Percentiles rank a stretch among this genome's conserved stretches.
Conservation (phyloP, 2,113 vertebrate species). For the Laticauda colubrina region DNA sequence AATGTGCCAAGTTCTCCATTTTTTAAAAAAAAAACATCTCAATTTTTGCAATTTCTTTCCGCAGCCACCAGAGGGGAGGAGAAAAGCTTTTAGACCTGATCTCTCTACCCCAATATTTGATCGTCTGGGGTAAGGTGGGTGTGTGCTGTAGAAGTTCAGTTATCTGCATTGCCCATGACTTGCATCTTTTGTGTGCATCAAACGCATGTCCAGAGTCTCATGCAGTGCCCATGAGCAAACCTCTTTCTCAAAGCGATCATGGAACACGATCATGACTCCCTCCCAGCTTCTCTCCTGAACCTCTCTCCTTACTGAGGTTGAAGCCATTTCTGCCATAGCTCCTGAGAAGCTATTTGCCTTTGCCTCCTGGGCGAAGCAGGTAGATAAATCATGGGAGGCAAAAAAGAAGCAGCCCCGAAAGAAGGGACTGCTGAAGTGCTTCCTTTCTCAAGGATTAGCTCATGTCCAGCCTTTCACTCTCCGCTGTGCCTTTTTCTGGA, state of each 20-base stretch:
- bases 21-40: not conserved
- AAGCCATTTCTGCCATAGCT: not conserved
- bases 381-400: not conserved
- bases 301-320: not conserved
- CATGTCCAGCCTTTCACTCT: not conserved
- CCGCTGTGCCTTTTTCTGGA: not conserved
- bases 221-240: too few relatives aligned
- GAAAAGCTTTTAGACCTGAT: not conserved
- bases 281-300: not conserved
- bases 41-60: not conserved
- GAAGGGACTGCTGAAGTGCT: not conserved
- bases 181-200: not conserved
- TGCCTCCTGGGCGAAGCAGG: too few relatives aligned
- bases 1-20: not conserved
- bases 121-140: not conserved
- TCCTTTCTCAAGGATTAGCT: not conserved
- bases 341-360: not conserved
- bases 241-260: not conserved
- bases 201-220: not conserved
- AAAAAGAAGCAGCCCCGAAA: not conserved
- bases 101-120: not conserved
- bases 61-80: not conserved
- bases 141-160: not conserved
- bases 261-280: too few relatives aligned
- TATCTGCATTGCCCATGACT: not conserved